Evolutionary conservation across 2,888 invertebrate species (phyloP).

Genomic region (Drosophila ochracea): DNA sequence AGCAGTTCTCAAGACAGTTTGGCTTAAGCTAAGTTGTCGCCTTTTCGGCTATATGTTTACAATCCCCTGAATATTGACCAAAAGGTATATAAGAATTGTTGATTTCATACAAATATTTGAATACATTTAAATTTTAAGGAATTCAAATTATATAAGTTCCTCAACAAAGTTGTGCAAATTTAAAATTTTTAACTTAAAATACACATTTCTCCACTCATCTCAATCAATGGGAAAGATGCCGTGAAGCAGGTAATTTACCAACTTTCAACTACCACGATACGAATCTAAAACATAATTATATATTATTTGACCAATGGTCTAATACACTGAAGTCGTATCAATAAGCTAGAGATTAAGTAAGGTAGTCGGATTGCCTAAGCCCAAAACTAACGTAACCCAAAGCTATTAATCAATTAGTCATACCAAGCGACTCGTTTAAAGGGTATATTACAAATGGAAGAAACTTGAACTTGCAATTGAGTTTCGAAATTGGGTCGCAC

Average conservation of each 20-base stretch:
- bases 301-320: neutral
- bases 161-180: neutral
- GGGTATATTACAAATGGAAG: slow-evolving; percentile 46
- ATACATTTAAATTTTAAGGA: no score
- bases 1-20: no score
- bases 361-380: neutral
- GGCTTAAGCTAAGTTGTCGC: neutral
- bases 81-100: neutral
- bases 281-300: neutral
- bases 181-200: neutral
- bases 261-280: neutral
- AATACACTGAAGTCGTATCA: neutral
- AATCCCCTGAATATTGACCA: neutral
- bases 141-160: neutral
- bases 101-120: neutral
- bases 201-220: neutral
- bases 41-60: neutral
- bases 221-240: neutral
- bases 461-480: slow-evolving; percentile 79
- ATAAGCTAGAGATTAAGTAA: slow-evolving; percentile 1
- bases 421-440: neutral
- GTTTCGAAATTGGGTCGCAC: slow-evolving; percentile 76
- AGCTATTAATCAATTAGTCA: slow-evolving; percentile 18
- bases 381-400: neutral
- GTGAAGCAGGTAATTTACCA: neutral